Evolutionary conservation across 2,797 vertebrate genomes (phyloP).

Genomic region (Sebastes umbrosus): DNA sequence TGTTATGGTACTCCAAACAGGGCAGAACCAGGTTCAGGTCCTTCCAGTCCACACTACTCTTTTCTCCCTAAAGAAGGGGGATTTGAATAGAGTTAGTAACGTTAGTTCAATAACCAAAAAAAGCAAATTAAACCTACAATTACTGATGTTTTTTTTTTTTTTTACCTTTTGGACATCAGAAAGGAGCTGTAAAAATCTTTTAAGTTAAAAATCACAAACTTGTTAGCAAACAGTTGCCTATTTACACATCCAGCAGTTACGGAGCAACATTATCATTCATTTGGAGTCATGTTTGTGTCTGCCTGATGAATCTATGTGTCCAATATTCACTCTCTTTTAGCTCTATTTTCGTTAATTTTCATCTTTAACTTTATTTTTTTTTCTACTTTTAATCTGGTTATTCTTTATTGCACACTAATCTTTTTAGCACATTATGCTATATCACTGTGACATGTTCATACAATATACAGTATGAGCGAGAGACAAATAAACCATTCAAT

Average conservation of each 20-base stretch:
- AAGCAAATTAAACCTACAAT: not conserved
- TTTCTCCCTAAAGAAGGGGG: conserved; percentile 88
- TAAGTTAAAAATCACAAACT: not conserved
- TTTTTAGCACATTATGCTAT: not conserved
- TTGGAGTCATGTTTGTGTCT: not conserved
- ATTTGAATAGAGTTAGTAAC: not conserved
- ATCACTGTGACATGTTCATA: not conserved
- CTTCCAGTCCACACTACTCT: conserved; percentile 98
- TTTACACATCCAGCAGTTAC: not conserved
- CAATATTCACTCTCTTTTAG: not conserved
- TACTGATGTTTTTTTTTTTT: not conserved
- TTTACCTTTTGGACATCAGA: not conserved
- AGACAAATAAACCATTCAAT: not conserved
- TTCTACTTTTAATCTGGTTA: not conserved
- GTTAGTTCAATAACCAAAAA: not conserved
- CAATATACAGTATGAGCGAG: not conserved
- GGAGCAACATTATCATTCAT: not conserved
- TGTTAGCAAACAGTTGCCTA: not conserved
- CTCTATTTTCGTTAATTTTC: not conserved
- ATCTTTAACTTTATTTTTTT: not conserved
- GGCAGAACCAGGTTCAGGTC: conserved; percentile 96
- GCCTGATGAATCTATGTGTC: not conserved
- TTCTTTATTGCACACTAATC: not conserved
- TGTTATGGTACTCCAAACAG: conserved; percentile 98
- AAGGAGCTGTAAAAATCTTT: not conserved